Base-by-base conservation (phyloP, 2,113 vertebrate genomes). In the mouse (Mus musculus) region DNA sequence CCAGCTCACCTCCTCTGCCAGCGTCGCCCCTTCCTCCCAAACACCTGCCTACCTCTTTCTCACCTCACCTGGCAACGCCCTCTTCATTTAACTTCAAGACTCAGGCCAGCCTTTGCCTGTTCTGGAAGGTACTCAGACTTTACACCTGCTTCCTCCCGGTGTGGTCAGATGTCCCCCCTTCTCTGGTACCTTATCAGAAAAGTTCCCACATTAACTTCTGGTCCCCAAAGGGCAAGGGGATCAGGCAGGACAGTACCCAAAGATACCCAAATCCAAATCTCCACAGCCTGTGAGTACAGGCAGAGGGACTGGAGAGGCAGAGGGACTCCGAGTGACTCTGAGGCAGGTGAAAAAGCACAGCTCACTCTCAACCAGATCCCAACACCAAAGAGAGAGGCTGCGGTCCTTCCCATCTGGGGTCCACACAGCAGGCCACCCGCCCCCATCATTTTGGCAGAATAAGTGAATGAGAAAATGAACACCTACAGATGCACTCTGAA, bases 161-260 rank as follows among this genome's bases (percentile, higher is more conserved):
- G 24, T 9, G 24, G 4, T 33, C 69, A 80, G 59, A 5, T 4
- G 46, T 20, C 11, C 80, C 30, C 26, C 46, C 56, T 82, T 22
- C 46, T 3, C 3, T 2, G 8, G 30, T 0, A 0, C 4, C 56
- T 54, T 46, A 16, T 49, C 63, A n/a, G 3, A 81, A 59, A 4
- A 5, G n/a, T 63, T 76, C n/a, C 81, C 77, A 46, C 3, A 0
- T 24, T 22, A 30, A 49, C 36, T 42, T 46, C 19, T 71, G 4
- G n/a, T 28, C 88, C 63, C 42, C 65, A 1, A n/a, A 63, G 20
- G 24, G 61, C 33, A 52, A 24, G 20, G 17, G 26, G 4, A 26
- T 6, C 54, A 42, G 36, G 17, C 65, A 95, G 14, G 56, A 75
- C 1, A 28, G 11, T 1, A 36, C 1, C 63, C 16, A 46, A 61